Conservation (phyloP, 2,113 vertebrate genomes). For the Hassar affinis region DNA sequence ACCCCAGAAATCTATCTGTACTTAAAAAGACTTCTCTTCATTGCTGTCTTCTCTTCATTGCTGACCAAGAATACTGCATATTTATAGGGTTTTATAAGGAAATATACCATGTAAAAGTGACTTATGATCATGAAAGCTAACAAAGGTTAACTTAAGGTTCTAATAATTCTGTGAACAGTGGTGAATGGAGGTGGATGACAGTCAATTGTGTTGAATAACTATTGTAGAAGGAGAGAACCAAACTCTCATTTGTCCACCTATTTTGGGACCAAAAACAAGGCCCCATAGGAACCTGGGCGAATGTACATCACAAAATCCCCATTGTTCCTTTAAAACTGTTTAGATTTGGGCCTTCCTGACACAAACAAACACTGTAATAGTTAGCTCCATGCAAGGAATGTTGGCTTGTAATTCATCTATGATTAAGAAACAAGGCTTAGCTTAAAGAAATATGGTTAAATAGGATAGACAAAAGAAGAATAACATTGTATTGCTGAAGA, state of each 20-base stretch:
- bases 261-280: not conserved
- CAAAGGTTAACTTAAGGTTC: not conserved
- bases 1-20: not conserved
- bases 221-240: not conserved
- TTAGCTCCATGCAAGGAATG: not conserved
- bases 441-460: not conserved
- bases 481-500: not conserved
- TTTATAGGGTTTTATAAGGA: not conserved
- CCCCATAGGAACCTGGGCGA: not conserved
- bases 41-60: not conserved
- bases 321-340: not conserved
- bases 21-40: too few species aligned
- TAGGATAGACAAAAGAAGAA: not conserved
- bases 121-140: not conserved
- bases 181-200: not conserved
- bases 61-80: not conserved
- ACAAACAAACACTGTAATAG: not conserved
- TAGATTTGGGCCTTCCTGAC: not conserved
- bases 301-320: not conserved
- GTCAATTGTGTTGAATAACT: not conserved
- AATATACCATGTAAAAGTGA: not conserved
- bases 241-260: not conserved
- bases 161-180: not conserved
- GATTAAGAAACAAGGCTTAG: not conserved
- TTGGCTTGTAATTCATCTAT: not conserved